Conservation (phyloP, 1,140 invertebrate species). For the Aphaenogaster floridana region DNA sequence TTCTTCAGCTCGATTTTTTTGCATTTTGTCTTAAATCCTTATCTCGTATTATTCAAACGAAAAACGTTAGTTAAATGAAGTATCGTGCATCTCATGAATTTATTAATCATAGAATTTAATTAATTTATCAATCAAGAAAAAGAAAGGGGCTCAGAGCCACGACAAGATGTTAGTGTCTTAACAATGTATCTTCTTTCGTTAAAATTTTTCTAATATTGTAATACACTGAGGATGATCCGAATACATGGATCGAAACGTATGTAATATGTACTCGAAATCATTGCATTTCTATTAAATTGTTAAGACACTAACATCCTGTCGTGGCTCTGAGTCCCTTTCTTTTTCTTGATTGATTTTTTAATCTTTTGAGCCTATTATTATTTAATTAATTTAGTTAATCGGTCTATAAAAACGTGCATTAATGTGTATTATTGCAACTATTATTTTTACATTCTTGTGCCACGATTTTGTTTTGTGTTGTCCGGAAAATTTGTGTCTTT, state of each 20-base stretch:
- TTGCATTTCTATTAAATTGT: too few species aligned
- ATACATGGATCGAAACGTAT: too few species aligned
- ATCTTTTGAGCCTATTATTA: too few species aligned
- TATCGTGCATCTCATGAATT: background rate
- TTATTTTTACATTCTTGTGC: background rate
- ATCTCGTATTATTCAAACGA: background rate
- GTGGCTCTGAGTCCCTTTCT: too few species aligned
- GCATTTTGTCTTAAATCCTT: background rate
- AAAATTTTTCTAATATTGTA: too few species aligned
- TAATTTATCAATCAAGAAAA: background rate
- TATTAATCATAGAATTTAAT: background rate
- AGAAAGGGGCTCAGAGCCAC: too few species aligned
- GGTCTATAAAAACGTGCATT: background rate
- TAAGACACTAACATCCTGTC: too few species aligned
- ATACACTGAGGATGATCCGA: too few species aligned
- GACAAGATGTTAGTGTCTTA: too few species aligned
- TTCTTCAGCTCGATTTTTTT: background rate
- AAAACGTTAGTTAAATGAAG: background rate
- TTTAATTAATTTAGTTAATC: constrained; percentile 7
- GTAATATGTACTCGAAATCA: too few species aligned
- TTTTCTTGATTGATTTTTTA: too few species aligned
- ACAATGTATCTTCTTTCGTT: too few species aligned
- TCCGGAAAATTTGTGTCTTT: background rate
- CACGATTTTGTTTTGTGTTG: background rate
- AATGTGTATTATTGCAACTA: background rate